Conservation (phyloP, 2,888 invertebrate genomes). For the Taphrorychus bicolor region DNA sequence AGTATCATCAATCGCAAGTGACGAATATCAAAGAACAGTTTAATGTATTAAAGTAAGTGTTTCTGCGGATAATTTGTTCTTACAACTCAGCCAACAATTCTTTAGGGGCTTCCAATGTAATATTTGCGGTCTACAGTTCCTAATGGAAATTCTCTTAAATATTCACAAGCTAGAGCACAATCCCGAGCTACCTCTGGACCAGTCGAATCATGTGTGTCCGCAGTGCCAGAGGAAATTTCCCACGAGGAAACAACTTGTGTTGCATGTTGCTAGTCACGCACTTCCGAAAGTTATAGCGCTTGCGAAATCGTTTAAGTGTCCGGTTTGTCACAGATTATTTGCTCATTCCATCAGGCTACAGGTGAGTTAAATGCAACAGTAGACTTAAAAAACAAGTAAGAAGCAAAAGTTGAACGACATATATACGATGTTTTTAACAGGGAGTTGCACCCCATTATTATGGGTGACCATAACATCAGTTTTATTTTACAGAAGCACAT, state of each 20-base stretch:
- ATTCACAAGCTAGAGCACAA: conserved; percentile 52
- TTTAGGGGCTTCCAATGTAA: conserved; percentile 50
- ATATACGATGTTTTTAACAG: no score
- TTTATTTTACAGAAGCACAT: conserved; percentile 63
- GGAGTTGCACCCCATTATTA: no score
- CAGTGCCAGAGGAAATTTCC: conserved; percentile 52
- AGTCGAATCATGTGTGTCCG: conserved; percentile 51
- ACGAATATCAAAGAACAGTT: conserved; percentile 9
- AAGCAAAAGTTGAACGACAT: no score
- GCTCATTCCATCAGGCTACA: conserved; percentile 67
- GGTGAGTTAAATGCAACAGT: conserved; percentile 49
- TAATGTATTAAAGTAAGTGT: conserved; percentile 11
- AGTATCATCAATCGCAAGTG: conserved; percentile 48
- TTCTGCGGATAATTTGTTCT: not conserved
- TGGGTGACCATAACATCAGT: conserved; percentile 3
- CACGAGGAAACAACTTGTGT: conserved; percentile 50
- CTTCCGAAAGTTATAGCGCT: conserved; percentile 42
- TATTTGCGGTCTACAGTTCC: conserved; percentile 47
- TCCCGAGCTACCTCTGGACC: conserved; percentile 49
- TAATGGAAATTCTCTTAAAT: conserved; percentile 50
- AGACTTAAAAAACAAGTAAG: no score
- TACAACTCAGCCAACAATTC: conserved; percentile 8
- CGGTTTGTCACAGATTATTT: conserved; percentile 71
- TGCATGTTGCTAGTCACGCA: conserved; percentile 50
- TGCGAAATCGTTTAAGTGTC: conserved; percentile 64